These are phyloP conservation scores for Gallinago jamesoni DNA, from an alignment of 2,113 vertebrate genomes.

Conservation along the genomic window DNA sequence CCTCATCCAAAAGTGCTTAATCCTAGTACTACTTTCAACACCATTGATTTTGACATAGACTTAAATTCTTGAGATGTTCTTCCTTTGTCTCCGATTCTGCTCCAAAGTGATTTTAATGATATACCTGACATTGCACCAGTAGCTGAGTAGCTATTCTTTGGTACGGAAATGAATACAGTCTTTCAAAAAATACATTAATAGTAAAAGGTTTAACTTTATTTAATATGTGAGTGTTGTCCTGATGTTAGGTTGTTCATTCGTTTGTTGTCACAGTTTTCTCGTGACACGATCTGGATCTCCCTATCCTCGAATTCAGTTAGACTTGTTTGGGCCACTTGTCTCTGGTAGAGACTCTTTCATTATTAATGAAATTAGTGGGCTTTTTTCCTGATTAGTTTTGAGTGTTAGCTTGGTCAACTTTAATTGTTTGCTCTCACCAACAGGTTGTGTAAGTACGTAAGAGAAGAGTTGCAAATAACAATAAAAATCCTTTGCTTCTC, in stretches of 20 bases:
- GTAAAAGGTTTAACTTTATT: neutral
- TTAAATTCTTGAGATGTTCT: slow-evolving; percentile 21
- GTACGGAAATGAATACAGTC: neutral
- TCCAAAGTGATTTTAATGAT: slow-evolving; percentile 9
- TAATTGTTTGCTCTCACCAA: neutral
- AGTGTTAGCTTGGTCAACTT: neutral
- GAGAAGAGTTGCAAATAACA: neutral
- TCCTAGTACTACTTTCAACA: slow-evolving; percentile 6
- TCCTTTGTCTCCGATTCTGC: neutral
- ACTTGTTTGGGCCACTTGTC: neutral
- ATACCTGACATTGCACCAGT: neutral
- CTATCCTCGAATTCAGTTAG: neutral
- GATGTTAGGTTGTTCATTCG: neutral
- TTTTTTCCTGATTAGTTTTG: neutral
- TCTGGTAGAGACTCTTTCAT: neutral
- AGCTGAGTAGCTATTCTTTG: neutral
- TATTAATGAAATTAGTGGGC: neutral
- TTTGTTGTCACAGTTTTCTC: neutral
- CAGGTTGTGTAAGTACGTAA: neutral
- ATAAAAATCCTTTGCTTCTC: neutral
- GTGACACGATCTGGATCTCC: neutral
- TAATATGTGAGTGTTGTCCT: neutral
- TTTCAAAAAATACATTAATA: neutral
- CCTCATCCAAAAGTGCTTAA: neutral
- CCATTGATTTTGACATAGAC: neutral